Conservation (phyloP, 1,140 invertebrate species). For the Adoxophyes honmai region DNA sequence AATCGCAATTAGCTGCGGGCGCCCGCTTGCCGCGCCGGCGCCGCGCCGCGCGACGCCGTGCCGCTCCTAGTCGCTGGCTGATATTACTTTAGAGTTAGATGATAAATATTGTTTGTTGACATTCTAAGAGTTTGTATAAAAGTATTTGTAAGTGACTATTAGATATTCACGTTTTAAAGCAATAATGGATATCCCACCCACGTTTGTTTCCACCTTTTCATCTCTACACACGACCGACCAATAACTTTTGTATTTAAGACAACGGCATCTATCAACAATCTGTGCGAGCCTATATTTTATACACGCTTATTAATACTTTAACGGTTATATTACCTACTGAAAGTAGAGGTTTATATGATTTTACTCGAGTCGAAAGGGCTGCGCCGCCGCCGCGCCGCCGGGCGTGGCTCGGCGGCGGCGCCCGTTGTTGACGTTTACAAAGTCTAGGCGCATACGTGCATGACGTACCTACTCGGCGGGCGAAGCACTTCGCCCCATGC, state of each 20-base stretch:
- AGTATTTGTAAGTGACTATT: conserved; percentile 20
- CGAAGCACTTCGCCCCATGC: not conserved
- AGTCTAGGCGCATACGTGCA: conserved; percentile 12
- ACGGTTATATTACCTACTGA: conserved; percentile 6
- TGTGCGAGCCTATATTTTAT: conserved; percentile 17
- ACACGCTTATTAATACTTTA: conserved; percentile 24
- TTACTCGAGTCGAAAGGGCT: not conserved
- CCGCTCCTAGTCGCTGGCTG: conserved; percentile 1
- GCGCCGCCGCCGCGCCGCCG: not conserved
- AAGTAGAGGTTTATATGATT: conserved; percentile 6
- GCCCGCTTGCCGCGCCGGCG: conserved; percentile 23
- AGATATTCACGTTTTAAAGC: conserved; percentile 34
- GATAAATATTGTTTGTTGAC: conserved; percentile 21
- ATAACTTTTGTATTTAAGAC: conserved; percentile 45
- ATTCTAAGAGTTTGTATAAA: conserved; percentile 22
- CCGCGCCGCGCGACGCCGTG: conserved; percentile 13
- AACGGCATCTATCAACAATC: conserved; percentile 23
- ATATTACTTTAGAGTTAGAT: conserved; percentile 25
- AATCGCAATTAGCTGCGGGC: not conserved
- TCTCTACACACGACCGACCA: conserved; percentile 45
- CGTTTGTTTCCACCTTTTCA: conserved; percentile 29
- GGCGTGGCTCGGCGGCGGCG: conserved; percentile 12
- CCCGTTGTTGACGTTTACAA: conserved; percentile 16
- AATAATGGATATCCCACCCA: conserved; percentile 26
- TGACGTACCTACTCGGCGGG: not conserved